Conservation (phyloP, 2,113 vertebrate species). For the Neoarius graeffei region DNA sequence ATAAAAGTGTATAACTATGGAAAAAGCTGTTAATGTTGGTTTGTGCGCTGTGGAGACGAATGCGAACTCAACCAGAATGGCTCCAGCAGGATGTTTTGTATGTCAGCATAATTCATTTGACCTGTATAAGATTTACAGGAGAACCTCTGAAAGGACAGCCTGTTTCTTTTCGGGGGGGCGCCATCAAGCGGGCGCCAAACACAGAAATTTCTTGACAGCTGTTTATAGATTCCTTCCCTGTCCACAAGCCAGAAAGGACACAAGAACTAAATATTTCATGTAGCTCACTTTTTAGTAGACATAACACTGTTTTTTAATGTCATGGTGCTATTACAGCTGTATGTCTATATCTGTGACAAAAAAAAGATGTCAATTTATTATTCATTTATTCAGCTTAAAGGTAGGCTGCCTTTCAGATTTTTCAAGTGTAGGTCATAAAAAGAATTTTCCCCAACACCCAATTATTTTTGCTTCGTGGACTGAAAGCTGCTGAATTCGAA, state of each 20-base stretch:
- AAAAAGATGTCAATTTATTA: background rate
- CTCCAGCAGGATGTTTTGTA: slow-evolving; percentile 35
- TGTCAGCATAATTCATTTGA: background rate
- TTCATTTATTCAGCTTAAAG: background rate
- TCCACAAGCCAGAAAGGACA: background rate
- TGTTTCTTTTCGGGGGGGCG: slow-evolving; percentile 16
- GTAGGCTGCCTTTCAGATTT: too few relatives aligned
- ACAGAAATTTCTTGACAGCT: slow-evolving; percentile 4
- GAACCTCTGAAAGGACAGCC: background rate
- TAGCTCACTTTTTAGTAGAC: background rate
- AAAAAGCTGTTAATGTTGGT: background rate
- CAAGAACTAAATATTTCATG: background rate
- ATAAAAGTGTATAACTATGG: background rate
- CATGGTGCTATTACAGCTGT: background rate
- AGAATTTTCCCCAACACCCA: too few relatives aligned
- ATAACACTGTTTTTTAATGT: background rate
- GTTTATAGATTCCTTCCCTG: slow-evolving; percentile 36
- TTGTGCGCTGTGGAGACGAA: background rate
- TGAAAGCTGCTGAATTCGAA: too few relatives aligned
- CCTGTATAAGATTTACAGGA: slow-evolving; percentile 9
- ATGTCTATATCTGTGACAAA: background rate
- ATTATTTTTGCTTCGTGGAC: too few relatives aligned
- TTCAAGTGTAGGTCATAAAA: too few relatives aligned
- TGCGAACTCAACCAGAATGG: slow-evolving; percentile 3
- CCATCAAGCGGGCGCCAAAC: background rate